A percentile compares a stretch with the other conserved stretches of the same genome.
Evolutionary conservation across 92 coral and sea anemone genomes (phyloP).

Genomic region (Parazoanthus atlanticus): DNA sequence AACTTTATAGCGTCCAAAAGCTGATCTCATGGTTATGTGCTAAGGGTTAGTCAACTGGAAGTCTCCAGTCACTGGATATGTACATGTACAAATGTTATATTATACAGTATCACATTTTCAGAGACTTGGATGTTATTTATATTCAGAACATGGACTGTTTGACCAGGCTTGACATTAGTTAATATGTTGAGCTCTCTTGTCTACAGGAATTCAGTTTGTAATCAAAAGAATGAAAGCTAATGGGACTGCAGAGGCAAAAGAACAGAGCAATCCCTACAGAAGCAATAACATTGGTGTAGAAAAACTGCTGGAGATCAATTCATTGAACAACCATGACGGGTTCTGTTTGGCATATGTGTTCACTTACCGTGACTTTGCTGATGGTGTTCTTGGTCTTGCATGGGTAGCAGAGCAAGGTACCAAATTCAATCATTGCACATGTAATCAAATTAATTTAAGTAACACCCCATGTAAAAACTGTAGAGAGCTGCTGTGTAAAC

Average conservation of each 20-base stretch:
- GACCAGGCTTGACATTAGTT: not conserved
- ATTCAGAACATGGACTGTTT: not conserved
- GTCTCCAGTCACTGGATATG: too few species aligned
- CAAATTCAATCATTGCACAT: not conserved
- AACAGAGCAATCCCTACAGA: conserved; percentile 56
- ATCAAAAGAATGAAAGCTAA: conserved; percentile 83
- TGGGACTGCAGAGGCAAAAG: conserved; percentile 44
- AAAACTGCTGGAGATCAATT: conserved; percentile 85
- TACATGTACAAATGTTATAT: too few species aligned
- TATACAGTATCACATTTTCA: too few species aligned
- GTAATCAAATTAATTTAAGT: not conserved
- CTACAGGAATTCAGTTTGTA: conserved; percentile 78
- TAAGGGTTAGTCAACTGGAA: too few species aligned
- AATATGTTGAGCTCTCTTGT: not conserved
- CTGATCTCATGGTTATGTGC: too few species aligned
- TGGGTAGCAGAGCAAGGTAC: conserved; percentile 93
- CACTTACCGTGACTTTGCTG: conserved; percentile 93
- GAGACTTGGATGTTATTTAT: not conserved
- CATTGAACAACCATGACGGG: conserved; percentile 61
- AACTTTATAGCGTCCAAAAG: too few species aligned
- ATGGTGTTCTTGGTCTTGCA: conserved; percentile 97
- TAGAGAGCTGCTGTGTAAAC: too few species aligned
- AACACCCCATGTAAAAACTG: too few species aligned
- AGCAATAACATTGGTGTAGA: conserved; percentile 88
- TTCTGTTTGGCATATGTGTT: conserved; percentile 87